Percentiles rank a stretch among this genome's conserved stretches.
Conservation (phyloP, 1,140 invertebrate genomes). For the Zaprionus davidi region DNA sequence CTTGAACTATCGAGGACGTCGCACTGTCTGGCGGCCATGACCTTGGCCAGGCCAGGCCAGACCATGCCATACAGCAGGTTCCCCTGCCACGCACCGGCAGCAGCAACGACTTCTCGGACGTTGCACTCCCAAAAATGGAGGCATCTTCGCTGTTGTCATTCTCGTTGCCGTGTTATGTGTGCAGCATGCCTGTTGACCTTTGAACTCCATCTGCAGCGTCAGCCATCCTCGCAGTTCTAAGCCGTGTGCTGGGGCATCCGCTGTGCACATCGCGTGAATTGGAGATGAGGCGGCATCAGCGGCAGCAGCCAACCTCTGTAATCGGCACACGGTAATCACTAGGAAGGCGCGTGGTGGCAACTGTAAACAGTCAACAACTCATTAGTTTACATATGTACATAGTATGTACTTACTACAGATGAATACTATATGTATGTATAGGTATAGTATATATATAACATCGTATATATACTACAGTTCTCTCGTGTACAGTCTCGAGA, state of each 20-base stretch:
- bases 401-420: neutral
- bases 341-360: conserved; percentile 33
- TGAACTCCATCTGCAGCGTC: conserved; percentile 38
- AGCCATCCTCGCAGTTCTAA: neutral
- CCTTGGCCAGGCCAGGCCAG: conserved; percentile 11
- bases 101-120: conserved; percentile 14
- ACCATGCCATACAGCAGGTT: neutral
- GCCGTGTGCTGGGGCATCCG: neutral
- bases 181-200: conserved; percentile 36
- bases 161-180: conserved; percentile 5
- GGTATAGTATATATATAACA: neutral
- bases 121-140: conserved; percentile 22
- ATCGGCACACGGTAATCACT: conserved; percentile 55
- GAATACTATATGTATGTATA: neutral
- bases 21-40: conserved; percentile 31
- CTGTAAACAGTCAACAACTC: conserved; percentile 48
- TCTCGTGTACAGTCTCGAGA: conserved; percentile 16
- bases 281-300: conserved; percentile 10
- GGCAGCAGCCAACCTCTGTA: conserved; percentile 31
- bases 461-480: conserved; percentile 16
- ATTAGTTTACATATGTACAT: conserved; percentile 4
- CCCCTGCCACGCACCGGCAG: neutral
- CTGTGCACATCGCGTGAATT: conserved; percentile 29
- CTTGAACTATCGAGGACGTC: conserved; percentile 38
- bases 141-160: conserved; percentile 2